Evolutionary conservation across 2,797 vertebrate species (phyloP), one percentile per base, ranked within the genome.

Genomic region (Molothrus ater): DNA sequence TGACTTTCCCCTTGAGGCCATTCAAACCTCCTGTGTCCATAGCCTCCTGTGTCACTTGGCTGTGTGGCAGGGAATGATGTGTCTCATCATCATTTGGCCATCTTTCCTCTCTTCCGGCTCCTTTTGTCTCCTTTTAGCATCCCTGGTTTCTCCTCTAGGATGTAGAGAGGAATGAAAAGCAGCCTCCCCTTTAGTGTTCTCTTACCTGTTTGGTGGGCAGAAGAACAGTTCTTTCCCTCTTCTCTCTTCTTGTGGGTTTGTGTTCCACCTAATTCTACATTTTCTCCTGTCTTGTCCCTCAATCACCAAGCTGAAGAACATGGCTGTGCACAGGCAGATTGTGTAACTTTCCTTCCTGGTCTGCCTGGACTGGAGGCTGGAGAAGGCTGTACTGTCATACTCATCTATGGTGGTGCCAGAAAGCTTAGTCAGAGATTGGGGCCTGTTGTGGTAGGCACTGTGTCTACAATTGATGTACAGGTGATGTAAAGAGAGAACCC

Each of bases 401-500:
- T 66, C 9, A 38, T n/a, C 20, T 32, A 1, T 40, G 40, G 11
- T 47, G 47, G 61, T 69, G 11, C 42, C 36, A 74, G 53, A 75
- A 88, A 64, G 21, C 51, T 79, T 60, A 32, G 16, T 50, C 34
- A 54, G 53, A 80, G 42, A 3, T 53, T 24, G 21, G 11, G 22
- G 8, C 45, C 51, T 20, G 0, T 43, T 78, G 24, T 0, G 1
- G 21, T 57, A 43, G 61, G 38, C 19, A 6, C 28, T 24, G 56
- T 25, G 56, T 59, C 56, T 57, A 24, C 22, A 11, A 22, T 57
- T 57, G 56, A 57, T 34, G 28, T 40, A 17, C 26, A 57, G 45
- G 31, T 45, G 42, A 65, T 59, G 12, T 29, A 47, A 81, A 70
- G 38, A 31, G 24, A 53, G 70, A 72, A 68, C 57, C 18, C 78